These are phyloP conservation scores for Lagopus muta DNA, from an alignment of 2,113 vertebrate species.

Conservation along the genomic window DNA sequence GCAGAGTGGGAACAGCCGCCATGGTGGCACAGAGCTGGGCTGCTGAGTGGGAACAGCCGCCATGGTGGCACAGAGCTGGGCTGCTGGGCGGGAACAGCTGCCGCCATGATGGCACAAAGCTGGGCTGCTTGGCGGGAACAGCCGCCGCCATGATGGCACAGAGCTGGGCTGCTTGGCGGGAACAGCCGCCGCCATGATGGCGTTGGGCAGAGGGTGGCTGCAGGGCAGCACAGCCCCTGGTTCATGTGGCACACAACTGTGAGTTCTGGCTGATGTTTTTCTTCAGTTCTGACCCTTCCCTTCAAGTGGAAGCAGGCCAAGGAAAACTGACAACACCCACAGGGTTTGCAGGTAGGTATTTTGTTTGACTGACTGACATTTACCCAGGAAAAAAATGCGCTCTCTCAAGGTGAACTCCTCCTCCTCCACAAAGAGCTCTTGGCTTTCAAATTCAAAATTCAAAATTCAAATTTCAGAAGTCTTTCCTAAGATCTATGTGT, in stretches of 20 bases:
- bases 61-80: too few relatives aligned
- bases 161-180: too few relatives aligned
- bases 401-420: constrained; percentile 17
- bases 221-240: not conserved
- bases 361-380: not conserved
- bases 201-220: too few relatives aligned
- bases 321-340: not conserved
- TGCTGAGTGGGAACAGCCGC: too few relatives aligned
- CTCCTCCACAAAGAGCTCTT: not conserved
- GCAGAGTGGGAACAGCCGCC: too few relatives aligned
- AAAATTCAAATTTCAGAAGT: not conserved
- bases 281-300: not conserved
- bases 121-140: too few relatives aligned
- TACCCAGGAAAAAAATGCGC: not conserved
- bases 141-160: too few relatives aligned
- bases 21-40: too few relatives aligned
- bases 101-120: too few relatives aligned
- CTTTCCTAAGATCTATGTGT: not conserved
- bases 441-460: too few relatives aligned
- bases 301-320: not conserved
- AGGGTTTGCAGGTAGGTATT: not conserved
- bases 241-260: not conserved
- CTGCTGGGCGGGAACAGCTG: too few relatives aligned
- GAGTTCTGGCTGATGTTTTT: not conserved
- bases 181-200: too few relatives aligned